phyloP scores from a whole-genome alignment of 2,888 invertebrate species.

The Merodon equestris region DNA sequence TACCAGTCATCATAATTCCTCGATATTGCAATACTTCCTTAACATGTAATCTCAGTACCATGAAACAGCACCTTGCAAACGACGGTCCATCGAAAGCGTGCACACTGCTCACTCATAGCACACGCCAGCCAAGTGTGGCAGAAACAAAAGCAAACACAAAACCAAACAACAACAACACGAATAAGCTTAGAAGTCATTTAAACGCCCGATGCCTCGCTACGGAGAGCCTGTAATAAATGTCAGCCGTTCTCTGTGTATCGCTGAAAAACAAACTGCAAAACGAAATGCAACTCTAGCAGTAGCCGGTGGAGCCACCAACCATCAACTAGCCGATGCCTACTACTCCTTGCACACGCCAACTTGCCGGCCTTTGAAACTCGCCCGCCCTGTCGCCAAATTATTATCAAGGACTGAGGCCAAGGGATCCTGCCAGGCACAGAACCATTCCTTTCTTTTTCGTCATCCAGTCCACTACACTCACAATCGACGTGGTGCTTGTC shows the following conservation, averaged over 20 bases:
- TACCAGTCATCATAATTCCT: conserved; percentile 48
- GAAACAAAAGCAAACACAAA: neutral
- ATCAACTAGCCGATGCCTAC: no score
- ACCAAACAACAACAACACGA: conserved; percentile 17
- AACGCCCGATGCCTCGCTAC: conserved; percentile 9
- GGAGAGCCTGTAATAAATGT: conserved; percentile 37
- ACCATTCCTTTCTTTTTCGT: neutral
- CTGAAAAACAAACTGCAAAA: conserved; percentile 55
- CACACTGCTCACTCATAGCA: conserved; percentile 65
- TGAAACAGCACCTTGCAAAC: conserved; percentile 43
- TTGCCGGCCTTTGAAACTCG: conserved; percentile 41
- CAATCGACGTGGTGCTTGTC: conserved; percentile 15
- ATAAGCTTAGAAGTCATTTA: conserved; percentile 36
- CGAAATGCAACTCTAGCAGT: conserved; percentile 47
- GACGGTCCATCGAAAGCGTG: conserved; percentile 67
- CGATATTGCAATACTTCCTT: conserved; percentile 31
- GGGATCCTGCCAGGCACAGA: neutral
- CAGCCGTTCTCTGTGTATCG: conserved; percentile 39
- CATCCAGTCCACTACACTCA: neutral
- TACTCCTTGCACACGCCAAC: no score
- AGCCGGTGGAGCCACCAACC: conserved; percentile 3
- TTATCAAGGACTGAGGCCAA: conserved; percentile 37
- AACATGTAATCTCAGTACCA: neutral
- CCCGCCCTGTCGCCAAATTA: conserved; percentile 64
- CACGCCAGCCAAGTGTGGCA: conserved; percentile 39